Percentiles rank a stretch among this genome's conserved stretches.
Evolutionary conservation across 1,140 invertebrate species (phyloP).

Genomic region (Melipona quadrifasciata): DNA sequence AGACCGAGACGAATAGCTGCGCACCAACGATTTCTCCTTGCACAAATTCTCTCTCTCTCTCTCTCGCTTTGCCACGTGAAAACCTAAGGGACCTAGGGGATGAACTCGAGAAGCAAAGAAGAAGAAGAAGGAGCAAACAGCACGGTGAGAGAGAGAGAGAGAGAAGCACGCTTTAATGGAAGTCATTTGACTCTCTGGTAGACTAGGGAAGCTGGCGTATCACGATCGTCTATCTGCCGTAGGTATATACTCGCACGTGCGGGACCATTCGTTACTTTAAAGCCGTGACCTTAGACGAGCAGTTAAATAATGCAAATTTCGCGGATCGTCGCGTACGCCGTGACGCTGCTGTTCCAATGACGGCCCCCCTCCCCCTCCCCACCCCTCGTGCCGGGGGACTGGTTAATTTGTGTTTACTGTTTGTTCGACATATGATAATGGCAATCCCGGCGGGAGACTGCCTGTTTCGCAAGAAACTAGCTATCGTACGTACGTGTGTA

Average conservation of each 20-base stretch:
- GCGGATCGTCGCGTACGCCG: background rate
- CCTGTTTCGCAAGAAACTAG: background rate
- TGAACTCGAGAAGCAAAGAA: background rate
- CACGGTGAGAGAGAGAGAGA: background rate
- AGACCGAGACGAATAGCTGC: slow-evolving; percentile 54
- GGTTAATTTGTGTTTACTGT: slow-evolving; percentile 5
- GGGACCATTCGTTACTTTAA: background rate
- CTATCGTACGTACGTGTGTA: background rate
- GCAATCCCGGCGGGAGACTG: background rate
- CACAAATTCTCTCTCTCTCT: too few species aligned
- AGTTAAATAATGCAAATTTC: slow-evolving; percentile 18
- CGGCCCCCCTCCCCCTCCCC: background rate
- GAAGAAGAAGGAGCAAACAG: background rate
- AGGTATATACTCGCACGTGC: background rate
- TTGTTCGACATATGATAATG: background rate
- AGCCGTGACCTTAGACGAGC: background rate
- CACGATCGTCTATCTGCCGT: background rate
- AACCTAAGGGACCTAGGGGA: background rate
- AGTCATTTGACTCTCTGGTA: slow-evolving; percentile 55
- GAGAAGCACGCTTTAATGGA: slow-evolving; percentile 61
- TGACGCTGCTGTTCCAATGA: background rate
- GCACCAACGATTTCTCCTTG: background rate
- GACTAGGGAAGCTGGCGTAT: background rate
- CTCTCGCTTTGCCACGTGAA: too few species aligned
- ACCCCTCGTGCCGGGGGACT: background rate